Conservation (phyloP, 2,888 invertebrate genomes). For the Archips xylosteana region DNA sequence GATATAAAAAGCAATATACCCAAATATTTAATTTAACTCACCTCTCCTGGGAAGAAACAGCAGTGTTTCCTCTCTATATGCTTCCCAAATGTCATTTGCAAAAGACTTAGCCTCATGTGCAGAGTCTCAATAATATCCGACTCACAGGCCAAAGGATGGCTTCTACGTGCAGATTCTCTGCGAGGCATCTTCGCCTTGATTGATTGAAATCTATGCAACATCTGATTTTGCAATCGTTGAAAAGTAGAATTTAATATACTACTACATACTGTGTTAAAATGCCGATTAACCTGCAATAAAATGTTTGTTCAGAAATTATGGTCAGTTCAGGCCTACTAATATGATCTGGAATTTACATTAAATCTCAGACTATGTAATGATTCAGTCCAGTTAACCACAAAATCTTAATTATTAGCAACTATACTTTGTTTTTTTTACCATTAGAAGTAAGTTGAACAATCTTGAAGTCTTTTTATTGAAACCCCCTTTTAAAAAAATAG, state of each 20-base stretch:
- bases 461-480: no score
- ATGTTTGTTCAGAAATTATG: neutral
- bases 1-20: neutral
- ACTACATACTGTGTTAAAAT: conserved; percentile 92
- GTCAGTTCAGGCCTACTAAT: neutral
- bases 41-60: conserved; percentile 98
- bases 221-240: conserved; percentile 93
- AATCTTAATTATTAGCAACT: no score
- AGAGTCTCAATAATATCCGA: conserved; percentile 97
- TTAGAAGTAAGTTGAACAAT: no score
- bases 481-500: no score
- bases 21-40: conserved; percentile 66
- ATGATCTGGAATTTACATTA: neutral
- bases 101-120: conserved; percentile 95
- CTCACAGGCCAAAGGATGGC: conserved; percentile 95
- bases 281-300: conserved; percentile 89
- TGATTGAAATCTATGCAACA: conserved; percentile 93
- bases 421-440: no score
- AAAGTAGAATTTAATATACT: conserved; percentile 94
- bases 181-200: conserved; percentile 97
- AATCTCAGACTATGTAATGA: neutral
- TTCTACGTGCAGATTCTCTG: conserved; percentile 95
- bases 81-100: conserved; percentile 98
- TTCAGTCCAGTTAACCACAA: no score
- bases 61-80: conserved; percentile 97